Evolutionary conservation across 1,140 invertebrate genomes (phyloP), one percentile per base, ranked within the genome.

Genomic region (Zaprionus camerounensis): DNA sequence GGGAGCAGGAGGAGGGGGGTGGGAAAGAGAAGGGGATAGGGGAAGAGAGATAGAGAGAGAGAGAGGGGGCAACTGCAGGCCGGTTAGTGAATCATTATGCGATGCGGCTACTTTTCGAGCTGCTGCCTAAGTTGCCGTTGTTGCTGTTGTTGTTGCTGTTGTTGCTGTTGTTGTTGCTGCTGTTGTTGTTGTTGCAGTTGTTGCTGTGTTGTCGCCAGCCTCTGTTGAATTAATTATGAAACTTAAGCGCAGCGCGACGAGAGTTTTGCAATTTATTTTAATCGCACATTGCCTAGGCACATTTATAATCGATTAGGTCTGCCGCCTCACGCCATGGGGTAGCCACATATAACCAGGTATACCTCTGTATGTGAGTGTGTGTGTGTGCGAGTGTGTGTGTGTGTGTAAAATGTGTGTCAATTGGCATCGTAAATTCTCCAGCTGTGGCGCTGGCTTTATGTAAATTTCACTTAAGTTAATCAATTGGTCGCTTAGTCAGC

Each of bases 141-240:
- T 68, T 31, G 28, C 0, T 9, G 28, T 3, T 34, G 31, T 58
- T 71, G 76, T 67, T 31, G 31, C 3, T 31, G 78, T 36, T 67
- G 66, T 44, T 36, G 51, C 28, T 69, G 74, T 56, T 17, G 57
- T 17, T 44, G 36, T 26, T 58, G 73, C 22, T 76, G 61, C 41
- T 76, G 59, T 36, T 59, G 61, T 51, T 76, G 59, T 36, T 59
- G 66, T 44, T 74, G 80, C 46, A 65, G 66, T 49, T 38, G 64
- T 41, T 71, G 74, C 65, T 36, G 68, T 36, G 68, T 66, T 71
- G 76, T 73, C 65, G 69, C 59, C n/a, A 51, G 34, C 28, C 57
- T 70, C 61, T 70, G 76, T 69, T 83, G 82, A 90, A 91, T 91
- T 91, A 91, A 91, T 91, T 91, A 91, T 91, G 82, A 85, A 91